Evolutionary conservation across 2,888 invertebrate species (phyloP).

Genomic region (Cabera pusaria): DNA sequence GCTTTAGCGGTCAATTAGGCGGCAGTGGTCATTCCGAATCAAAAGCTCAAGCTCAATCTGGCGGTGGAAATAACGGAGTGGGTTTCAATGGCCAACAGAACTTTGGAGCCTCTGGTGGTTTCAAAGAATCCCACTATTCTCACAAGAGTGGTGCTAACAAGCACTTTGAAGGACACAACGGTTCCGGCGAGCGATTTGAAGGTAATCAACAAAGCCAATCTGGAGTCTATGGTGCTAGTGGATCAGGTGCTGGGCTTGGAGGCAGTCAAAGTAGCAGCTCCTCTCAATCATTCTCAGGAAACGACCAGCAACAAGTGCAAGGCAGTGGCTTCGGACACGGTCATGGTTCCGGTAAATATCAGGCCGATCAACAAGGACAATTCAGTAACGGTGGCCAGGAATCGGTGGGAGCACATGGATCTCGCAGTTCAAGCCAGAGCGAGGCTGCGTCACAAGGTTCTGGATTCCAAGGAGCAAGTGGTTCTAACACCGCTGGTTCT

Average conservation of each 20-base stretch:
- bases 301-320: slow-evolving; percentile 11
- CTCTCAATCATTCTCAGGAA: slow-evolving; percentile 20
- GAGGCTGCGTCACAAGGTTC: slow-evolving; percentile 9
- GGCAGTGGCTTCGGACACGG: slow-evolving; percentile 10
- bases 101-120: slow-evolving; percentile 21
- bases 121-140: slow-evolving; percentile 30
- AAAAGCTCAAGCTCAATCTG: slow-evolving; percentile 21
- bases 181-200: slow-evolving; percentile 8
- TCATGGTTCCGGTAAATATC: slow-evolving; percentile 3
- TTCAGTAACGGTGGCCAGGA: slow-evolving; percentile 13
- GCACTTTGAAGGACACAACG: slow-evolving; percentile 10
- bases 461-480: slow-evolving; percentile 7
- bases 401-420: slow-evolving; percentile 6
- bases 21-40: slow-evolving; percentile 16
- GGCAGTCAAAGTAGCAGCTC: slow-evolving; percentile 17
- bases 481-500: slow-evolving; percentile 8
- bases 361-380: slow-evolving; percentile 12
- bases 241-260: slow-evolving; percentile 2
- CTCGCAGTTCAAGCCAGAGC: slow-evolving; percentile 15
- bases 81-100: slow-evolving; percentile 18
- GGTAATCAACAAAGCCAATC: slow-evolving; percentile 9
- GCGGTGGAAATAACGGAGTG: slow-evolving; percentile 1
- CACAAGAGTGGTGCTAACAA: slow-evolving; percentile 24
- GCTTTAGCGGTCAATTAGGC: background rate
- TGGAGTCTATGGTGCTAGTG: slow-evolving; percentile 3